Conservation (phyloP, 2,888 invertebrate species). For the Drosophila kuntzei region DNA sequence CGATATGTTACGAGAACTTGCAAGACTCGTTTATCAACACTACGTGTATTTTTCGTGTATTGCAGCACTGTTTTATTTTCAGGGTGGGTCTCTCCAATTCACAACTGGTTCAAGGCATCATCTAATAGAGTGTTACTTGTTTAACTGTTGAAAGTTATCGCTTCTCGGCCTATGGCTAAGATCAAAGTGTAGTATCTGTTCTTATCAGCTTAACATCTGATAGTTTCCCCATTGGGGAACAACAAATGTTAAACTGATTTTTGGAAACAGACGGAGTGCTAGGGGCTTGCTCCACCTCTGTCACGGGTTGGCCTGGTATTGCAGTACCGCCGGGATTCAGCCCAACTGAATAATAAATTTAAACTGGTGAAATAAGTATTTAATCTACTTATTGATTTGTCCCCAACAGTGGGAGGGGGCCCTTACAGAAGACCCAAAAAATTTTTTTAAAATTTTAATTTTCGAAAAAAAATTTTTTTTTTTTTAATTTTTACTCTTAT, state of each 20-base stretch:
- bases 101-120: background rate
- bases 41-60: background rate
- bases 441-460: too few relatives aligned
- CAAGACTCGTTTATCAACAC: background rate
- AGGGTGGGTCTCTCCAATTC: background rate
- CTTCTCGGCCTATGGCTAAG: conserved; percentile 2
- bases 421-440: too few relatives aligned
- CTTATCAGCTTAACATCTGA: conserved; percentile 2
- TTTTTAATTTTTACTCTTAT: too few relatives aligned
- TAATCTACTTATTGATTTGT: too few relatives aligned
- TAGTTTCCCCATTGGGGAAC: background rate
- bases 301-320: conserved; percentile 1
- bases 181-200: conserved; percentile 2
- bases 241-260: conserved; percentile 6
- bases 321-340: conserved; percentile 2
- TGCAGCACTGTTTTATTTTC: background rate
- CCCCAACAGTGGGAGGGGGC: too few relatives aligned
- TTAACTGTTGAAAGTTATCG: background rate
- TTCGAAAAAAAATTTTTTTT: too few relatives aligned
- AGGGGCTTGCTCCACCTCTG: conserved; percentile 2
- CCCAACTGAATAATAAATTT: background rate
- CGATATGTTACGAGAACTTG: background rate
- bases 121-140: background rate
- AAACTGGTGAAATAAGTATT: too few relatives aligned
- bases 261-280: conserved; percentile 1